A percentile compares a stretch with the other conserved stretches of the same genome.
Conservation (phyloP, 2,888 invertebrate genomes). For the Helicoverpa assulta region DNA sequence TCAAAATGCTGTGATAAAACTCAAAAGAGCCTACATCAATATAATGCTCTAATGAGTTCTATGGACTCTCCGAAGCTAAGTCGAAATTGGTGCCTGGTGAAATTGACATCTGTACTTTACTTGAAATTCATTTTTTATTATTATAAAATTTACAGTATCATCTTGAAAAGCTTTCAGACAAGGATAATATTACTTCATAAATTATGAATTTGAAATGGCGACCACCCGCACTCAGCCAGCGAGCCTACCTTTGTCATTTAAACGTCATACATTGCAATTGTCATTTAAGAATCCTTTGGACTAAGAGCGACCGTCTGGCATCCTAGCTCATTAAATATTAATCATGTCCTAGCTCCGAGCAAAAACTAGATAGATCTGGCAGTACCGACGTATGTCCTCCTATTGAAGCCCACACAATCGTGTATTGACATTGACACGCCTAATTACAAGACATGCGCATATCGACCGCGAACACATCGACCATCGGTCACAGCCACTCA, state of each 20-base stretch:
- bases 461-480: conserved; percentile 59
- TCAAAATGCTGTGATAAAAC: conserved; percentile 16
- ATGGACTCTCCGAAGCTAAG: conserved; percentile 17
- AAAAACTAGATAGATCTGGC: conserved; percentile 55
- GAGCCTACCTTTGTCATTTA: conserved; percentile 31
- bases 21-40: background rate
- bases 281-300: conserved; percentile 44
- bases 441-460: conserved; percentile 77
- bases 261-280: conserved; percentile 42
- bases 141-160: too few species aligned
- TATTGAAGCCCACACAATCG: conserved; percentile 72
- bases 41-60: conserved; percentile 16
- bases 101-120: too few species aligned
- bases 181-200: background rate
- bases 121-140: too few species aligned
- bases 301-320: conserved; percentile 30
- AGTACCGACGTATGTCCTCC: conserved; percentile 64
- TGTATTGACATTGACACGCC: conserved; percentile 80
- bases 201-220: conserved; percentile 27
- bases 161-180: conserved; percentile 2
- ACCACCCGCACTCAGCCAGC: conserved; percentile 33
- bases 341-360: conserved; percentile 54
- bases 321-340: conserved; percentile 59
- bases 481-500: conserved; percentile 68
- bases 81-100: conserved; percentile 9